These are phyloP conservation scores for Bubalus kerabau DNA, from an alignment of 2,113 vertebrate genomes.

Conservation along the genomic window DNA sequence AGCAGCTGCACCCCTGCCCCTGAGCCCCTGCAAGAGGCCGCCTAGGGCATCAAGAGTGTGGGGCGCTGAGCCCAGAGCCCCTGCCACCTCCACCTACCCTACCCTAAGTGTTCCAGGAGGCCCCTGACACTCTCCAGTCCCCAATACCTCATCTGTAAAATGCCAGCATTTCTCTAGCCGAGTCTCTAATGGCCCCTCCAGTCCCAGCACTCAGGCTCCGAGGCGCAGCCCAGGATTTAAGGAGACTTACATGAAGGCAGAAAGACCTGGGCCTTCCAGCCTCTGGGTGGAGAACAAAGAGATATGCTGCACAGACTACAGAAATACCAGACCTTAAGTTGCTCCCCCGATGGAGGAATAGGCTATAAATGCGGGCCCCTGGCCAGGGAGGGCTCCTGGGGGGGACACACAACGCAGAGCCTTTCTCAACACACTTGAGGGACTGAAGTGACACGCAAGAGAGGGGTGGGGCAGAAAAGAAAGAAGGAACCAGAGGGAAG, in stretches of 20 bases:
- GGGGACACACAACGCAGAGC: not conserved
- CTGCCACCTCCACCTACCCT: not conserved
- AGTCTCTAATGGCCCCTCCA: not conserved
- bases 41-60: not conserved
- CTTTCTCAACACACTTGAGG: not conserved
- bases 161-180: not conserved
- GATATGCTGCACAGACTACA: not conserved
- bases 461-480: slow-evolving; percentile 33
- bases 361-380: not conserved
- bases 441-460: slow-evolving; percentile 16
- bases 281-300: slow-evolving; percentile 59
- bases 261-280: not conserved
- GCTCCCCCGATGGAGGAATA: not conserved
- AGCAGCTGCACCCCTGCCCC: not conserved
- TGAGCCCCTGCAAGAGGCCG: not conserved
- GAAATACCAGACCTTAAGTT: not conserved
- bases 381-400: not conserved
- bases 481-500: not conserved
- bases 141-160: not conserved
- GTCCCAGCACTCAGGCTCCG: not conserved
- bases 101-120: not conserved
- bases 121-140: not conserved
- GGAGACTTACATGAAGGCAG: not conserved
- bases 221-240: not conserved
- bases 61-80: not conserved